Percentiles rank a stretch among this genome's conserved stretches.
Evolutionary conservation across 2,888 invertebrate genomes (phyloP).

Genomic region (Dendrolimus houi): DNA sequence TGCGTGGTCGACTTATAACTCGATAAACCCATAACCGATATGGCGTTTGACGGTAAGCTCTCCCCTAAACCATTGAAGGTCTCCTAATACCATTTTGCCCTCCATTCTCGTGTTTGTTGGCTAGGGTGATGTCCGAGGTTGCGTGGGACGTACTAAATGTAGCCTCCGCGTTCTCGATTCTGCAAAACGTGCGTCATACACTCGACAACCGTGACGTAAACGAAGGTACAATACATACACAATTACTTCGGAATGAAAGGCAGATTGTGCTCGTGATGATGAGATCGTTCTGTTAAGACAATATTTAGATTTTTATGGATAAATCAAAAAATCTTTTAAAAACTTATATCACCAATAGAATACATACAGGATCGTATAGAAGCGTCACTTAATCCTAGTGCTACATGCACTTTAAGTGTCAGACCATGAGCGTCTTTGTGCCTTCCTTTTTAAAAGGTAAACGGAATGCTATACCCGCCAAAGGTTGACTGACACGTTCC

Average conservation of each 20-base stretch:
- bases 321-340: too few relatives aligned
- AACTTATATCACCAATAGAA: too few relatives aligned
- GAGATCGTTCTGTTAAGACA: not conserved
- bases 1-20: not conserved
- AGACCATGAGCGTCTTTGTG: too few relatives aligned
- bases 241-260: constrained; percentile 5
- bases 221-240: constrained; percentile 20
- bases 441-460: too few relatives aligned
- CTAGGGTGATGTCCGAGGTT: constrained; percentile 8
- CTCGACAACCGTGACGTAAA: constrained; percentile 32
- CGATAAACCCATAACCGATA: constrained; percentile 4
- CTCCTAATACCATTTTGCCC: constrained; percentile 31
- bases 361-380: too few relatives aligned
- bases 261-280: constrained; percentile 1
- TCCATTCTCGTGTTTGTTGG: constrained; percentile 23
- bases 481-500: too few relatives aligned
- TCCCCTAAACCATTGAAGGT: constrained; percentile 23
- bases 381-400: too few relatives aligned
- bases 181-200: constrained; percentile 46
- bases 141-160: constrained; percentile 40
- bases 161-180: constrained; percentile 37
- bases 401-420: too few relatives aligned
- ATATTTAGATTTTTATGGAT: too few relatives aligned
- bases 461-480: too few relatives aligned
- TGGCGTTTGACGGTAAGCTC: constrained; percentile 15